Evolutionary conservation across 2,888 invertebrate species (phyloP).

Genomic region (Resseliella maxima): DNA sequence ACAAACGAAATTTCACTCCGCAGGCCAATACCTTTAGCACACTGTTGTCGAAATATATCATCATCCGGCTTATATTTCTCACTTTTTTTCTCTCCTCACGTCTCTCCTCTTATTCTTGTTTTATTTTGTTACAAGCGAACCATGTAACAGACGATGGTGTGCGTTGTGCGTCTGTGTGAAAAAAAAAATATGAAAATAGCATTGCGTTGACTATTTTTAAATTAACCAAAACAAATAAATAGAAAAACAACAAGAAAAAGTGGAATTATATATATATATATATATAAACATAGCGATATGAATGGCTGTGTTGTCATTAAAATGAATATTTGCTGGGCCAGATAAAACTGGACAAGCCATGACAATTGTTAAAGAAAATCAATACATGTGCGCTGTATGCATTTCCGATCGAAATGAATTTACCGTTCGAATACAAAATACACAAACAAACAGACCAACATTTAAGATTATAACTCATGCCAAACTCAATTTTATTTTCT

Average conservation of each 20-base stretch:
- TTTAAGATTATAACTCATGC: neutral
- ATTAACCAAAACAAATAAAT: neutral
- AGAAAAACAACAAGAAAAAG: too few relatives aligned
- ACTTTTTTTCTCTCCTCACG: too few relatives aligned
- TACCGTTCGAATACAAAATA: neutral
- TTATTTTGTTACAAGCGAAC: neutral
- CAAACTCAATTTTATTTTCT: neutral
- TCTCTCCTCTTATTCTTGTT: neutral
- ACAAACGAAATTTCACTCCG: neutral
- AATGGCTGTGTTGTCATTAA: neutral
- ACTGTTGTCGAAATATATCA: neutral
- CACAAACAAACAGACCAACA: neutral
- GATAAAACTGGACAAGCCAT: neutral
- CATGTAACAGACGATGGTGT: neutral
- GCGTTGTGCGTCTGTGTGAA: neutral
- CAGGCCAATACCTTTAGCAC: neutral
- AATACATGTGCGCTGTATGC: neutral
- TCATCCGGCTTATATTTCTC: too few relatives aligned
- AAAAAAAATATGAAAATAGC: neutral
- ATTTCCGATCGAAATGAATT: neutral
- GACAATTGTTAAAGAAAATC: slow-evolving; percentile 22
- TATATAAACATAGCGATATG: too few relatives aligned
- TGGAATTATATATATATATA: too few relatives aligned
- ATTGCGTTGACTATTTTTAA: neutral
- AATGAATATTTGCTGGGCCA: neutral